Evolutionary conservation across 92 coral and sea anemone genomes (phyloP).

Genomic region (Phenganax subtilis): DNA sequence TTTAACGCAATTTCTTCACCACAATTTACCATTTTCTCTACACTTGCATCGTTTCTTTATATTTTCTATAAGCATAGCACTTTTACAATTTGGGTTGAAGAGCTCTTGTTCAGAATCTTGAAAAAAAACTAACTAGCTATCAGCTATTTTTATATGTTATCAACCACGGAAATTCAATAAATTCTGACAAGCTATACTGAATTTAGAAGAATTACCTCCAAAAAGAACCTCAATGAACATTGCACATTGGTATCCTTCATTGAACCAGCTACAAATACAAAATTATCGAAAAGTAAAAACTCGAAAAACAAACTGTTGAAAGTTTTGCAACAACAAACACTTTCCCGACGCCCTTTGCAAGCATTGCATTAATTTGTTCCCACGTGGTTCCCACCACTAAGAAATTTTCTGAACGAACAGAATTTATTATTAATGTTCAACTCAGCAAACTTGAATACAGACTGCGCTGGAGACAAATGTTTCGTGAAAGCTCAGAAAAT

Average conservation of each 20-base stretch:
- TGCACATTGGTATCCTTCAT: background rate
- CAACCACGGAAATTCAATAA: background rate
- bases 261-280: no score
- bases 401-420: background rate
- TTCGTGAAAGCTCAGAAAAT: background rate
- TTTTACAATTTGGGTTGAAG: slow-evolving; percentile 40
- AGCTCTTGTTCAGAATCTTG: slow-evolving; percentile 33
- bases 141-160: background rate
- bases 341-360: no score
- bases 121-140: background rate
- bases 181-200: background rate
- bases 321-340: no score
- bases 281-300: no score
- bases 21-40: slow-evolving; percentile 22
- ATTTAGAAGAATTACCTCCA: slow-evolving; percentile 21
- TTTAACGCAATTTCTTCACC: background rate
- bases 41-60: slow-evolving; percentile 38
- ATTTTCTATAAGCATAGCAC: slow-evolving; percentile 29
- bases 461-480: background rate
- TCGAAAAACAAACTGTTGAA: no score
- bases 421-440: background rate
- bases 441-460: background rate
- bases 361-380: no score
- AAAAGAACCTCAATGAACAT: slow-evolving; percentile 39
- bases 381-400: background rate